Base-by-base conservation (phyloP, 2,888 invertebrate species). In the Tolmerus cingulatus region DNA sequence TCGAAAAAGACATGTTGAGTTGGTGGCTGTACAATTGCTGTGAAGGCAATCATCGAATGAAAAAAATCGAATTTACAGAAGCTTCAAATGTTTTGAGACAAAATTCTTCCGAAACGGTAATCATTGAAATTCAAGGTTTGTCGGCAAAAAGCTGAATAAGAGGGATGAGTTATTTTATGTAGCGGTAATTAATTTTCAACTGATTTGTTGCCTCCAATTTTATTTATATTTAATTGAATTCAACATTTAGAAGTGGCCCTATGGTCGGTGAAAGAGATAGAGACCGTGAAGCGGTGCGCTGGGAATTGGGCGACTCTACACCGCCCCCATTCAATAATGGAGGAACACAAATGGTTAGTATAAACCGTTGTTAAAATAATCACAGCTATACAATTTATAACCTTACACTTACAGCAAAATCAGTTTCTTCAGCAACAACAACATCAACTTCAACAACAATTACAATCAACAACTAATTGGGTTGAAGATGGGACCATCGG, bases 231-330 rank as follows among this genome's bases (percentile, higher is more conserved):
- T 19, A 40, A n/a, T 8, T 84, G n/a, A 19, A 19, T 85, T 43
- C n/a, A 19, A 40, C 19, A 5, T 27, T 23, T 81, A 89, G 90
- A 89, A 92, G 92, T 92, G 91, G 92, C 91, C 92, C 91, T 92
- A 93, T 93, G 93, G 92, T 93, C 92, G 93, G 93, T 91, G 92
- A 93, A 93, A 93, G 93, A 91, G 92, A 92, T 91, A 92, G 93
- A 91, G 93, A 92, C 92, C 93, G 93, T 93, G 93, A 93, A 91
- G 92, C 93, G 93, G 93, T 93, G 92, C 92, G 93, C 92, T 93
- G 93, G 93, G 93, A 93, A 92, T 91, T 92, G 91, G 92, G 93
- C 91, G 93, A 92, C 91, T 90, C 91, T 91, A 92, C 93, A 93
- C 93, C 94, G 92, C 93, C 93, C 92, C 93, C 93, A 91, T 91